Conservation (phyloP, 2,797 vertebrate species). For the Acanthornis magna region DNA sequence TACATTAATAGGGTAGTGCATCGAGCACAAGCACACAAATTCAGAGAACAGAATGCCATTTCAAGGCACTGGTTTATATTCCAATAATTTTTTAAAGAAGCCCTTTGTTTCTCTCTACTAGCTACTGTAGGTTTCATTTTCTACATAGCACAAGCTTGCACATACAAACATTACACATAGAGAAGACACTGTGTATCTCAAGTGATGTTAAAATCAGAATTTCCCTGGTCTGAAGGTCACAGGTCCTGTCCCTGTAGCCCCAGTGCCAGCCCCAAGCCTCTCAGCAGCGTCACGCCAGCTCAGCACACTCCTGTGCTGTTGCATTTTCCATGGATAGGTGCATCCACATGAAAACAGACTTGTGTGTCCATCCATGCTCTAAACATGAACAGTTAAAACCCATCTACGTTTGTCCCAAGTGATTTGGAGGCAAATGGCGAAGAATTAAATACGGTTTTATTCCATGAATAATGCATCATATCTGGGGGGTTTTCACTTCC, state of each 20-base stretch:
- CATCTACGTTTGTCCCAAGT: not conserved
- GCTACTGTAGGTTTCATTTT: not conserved
- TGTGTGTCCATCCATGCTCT: not conserved
- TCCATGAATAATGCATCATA: not conserved
- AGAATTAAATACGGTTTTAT: not conserved
- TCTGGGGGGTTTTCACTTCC: accelerated
- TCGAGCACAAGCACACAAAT: not conserved
- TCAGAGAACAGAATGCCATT: not conserved
- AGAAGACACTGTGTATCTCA: not conserved
- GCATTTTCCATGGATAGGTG: not conserved
- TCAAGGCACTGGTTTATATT: not conserved
- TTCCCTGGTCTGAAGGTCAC: not conserved
- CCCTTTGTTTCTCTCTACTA: not conserved
- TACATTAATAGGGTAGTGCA: not conserved
- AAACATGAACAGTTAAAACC: not conserved
- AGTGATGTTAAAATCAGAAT: not conserved
- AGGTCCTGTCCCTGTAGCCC: not conserved
- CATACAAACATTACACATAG: accelerated
- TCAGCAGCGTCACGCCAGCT: not conserved
- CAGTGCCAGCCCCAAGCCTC: not conserved
- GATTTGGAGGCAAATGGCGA: not conserved
- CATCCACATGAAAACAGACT: not conserved
- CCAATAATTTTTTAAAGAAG: not conserved
- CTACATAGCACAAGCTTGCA: not conserved
- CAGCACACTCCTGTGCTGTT: not conserved